Conservation (phyloP, 2,797 vertebrate genomes). For the Enteromius thamalakanensis region DNA sequence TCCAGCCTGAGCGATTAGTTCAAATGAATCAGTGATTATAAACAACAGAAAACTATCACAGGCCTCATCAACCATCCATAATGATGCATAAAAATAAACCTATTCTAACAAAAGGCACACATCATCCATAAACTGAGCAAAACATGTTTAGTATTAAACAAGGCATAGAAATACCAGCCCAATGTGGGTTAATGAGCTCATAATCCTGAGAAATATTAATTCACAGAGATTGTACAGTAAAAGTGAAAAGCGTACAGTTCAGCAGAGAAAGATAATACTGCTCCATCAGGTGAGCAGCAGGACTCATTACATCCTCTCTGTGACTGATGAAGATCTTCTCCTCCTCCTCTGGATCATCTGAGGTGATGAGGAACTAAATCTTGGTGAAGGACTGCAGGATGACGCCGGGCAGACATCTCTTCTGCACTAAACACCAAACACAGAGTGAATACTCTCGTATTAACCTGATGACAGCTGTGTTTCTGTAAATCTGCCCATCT, state of each 20-base stretch:
- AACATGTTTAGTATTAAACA: slow-evolving; percentile 4
- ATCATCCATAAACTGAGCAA: background rate
- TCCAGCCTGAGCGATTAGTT: background rate
- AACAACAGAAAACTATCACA: background rate
- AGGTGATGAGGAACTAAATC: background rate
- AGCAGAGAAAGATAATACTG: background rate
- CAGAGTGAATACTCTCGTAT: background rate
- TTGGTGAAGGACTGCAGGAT: slow-evolving; percentile 44
- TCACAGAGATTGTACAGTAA: slow-evolving; percentile 53
- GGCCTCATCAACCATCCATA: background rate
- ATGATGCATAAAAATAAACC: background rate
- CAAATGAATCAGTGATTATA: background rate
- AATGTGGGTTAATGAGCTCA: slow-evolving; percentile 51
- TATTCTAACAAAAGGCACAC: background rate
- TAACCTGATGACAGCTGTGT: background rate
- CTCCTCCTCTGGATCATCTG: background rate
- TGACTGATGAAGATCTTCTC: background rate
- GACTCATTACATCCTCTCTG: background rate
- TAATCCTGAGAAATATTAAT: slow-evolving; percentile 62
- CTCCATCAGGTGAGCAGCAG: background rate
- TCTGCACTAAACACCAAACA: slow-evolving; percentile 20
- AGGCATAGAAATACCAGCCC: slow-evolving; percentile 27
- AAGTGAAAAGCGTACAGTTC: background rate
- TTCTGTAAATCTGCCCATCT: background rate
- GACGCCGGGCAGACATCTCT: slow-evolving; percentile 26